Conservation (phyloP, 2,888 invertebrate species). For the Bugulina stolonifera region DNA sequence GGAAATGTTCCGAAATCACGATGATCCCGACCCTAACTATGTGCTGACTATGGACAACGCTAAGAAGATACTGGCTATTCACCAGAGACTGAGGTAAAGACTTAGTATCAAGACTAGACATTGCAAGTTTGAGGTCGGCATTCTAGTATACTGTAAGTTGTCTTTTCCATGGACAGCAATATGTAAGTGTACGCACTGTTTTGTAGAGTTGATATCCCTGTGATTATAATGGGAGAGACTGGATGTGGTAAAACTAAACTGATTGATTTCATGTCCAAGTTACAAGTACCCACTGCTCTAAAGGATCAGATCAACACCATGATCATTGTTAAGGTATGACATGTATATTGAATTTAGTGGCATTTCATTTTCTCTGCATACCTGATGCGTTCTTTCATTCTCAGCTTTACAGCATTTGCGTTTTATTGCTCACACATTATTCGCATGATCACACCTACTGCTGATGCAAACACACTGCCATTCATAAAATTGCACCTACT, state of each 20-base stretch:
- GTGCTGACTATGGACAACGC: conserved; percentile 30
- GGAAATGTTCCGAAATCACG: background rate
- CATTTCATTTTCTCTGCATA: background rate
- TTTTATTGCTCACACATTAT: no score
- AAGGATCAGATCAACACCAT: background rate
- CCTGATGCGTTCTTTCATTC: background rate
- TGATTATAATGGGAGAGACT: conserved; percentile 51
- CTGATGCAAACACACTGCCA: no score
- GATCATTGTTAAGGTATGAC: conserved; percentile 15
- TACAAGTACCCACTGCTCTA: conserved; percentile 25
- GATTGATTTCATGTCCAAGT: conserved; percentile 30
- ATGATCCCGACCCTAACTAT: conserved; percentile 28
- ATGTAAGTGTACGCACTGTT: no score
- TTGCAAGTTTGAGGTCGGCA: no score
- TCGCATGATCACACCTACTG: no score
- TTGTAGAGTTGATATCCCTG: conserved; percentile 42
- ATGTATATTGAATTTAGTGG: background rate
- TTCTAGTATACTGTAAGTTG: no score
- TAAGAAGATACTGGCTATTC: conserved; percentile 25
- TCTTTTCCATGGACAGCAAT: no score
- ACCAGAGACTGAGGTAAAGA: conserved; percentile 17
- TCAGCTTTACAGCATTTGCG: background rate
- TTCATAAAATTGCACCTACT: no score
- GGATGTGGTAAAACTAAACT: conserved; percentile 50
- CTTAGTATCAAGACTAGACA: no score